Evolutionary conservation across 2,888 invertebrate genomes (phyloP), one percentile per base, ranked within the genome.

Genomic region (Spisula subtruncata): DNA sequence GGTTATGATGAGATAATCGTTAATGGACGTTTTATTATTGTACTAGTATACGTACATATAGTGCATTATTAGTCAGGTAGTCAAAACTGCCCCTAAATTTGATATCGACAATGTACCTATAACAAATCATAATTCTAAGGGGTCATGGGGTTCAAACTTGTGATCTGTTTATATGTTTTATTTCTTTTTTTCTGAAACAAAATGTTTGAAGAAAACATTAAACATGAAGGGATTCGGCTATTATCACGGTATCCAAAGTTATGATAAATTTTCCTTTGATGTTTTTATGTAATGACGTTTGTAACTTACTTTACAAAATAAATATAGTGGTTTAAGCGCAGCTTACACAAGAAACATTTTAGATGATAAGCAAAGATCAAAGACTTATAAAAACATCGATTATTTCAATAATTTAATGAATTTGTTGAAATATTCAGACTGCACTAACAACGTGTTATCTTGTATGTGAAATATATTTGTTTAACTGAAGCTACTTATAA

Each of bases 291-390:
- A 79, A 87, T 83, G 87, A 87, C 79, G 87, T 87, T 82, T 75
- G 82, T 83, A 29, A 82, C 75, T 75, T 54, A 54, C 83, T 75
- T n/a, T 87, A 83, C 60, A 83, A 83, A 87, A 87, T 75, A 83
- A 83, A 87, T 83, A 87, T 35, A 71, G 82, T 83, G 87, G 82
- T 75, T 51, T 75, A 51, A 75, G 54, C 71, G 29, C 25, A 48
- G 51, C 82, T 66, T 71, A 87, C 87, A 88, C 66, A 80, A 81
- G 80, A 84, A 84, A 84, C 84, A 88, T 88, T 84, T 88, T 83
- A 84, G 88, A 80, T 60, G 79, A 81, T 54, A 88, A 46, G 80
- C 14, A 25, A 60, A 56, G 83, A 84, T 88, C 80, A 84, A 88
- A 88, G 84, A 54, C 20, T 81, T 81, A 18, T 66, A 66, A 86